Evolutionary conservation across 2,797 vertebrate species (phyloP).

Genomic region (Chaetophractus vellerosus): DNA sequence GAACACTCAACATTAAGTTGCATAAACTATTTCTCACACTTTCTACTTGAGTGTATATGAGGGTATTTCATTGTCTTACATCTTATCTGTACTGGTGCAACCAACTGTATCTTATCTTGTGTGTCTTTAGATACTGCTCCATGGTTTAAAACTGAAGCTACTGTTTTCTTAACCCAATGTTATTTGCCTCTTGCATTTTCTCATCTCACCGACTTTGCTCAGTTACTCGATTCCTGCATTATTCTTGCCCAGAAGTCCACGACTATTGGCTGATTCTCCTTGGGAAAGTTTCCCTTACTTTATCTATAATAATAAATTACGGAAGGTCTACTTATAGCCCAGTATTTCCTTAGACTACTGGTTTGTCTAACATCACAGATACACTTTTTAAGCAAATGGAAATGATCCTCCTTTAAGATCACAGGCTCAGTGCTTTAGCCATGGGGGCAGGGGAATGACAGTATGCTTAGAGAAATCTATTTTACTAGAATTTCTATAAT

Average conservation of each 20-base stretch:
- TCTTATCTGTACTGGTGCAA: neutral
- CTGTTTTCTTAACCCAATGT: neutral
- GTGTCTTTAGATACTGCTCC: neutral
- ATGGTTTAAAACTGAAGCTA: neutral
- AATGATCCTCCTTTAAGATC: neutral
- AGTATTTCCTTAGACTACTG: neutral
- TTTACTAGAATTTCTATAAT: conserved; percentile 23
- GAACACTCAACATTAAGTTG: conserved; percentile 50
- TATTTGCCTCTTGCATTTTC: neutral
- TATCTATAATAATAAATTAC: neutral
- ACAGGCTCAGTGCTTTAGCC: neutral
- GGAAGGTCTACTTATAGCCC: neutral
- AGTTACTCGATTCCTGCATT: neutral
- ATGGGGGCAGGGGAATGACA: neutral
- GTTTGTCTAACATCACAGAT: neutral
- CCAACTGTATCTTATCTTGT: neutral
- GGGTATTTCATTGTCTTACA: conserved; percentile 43
- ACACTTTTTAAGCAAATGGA: neutral
- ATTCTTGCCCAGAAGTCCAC: neutral
- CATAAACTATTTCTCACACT: conserved; percentile 45
- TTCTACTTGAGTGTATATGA: neutral
- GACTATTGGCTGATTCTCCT: neutral
- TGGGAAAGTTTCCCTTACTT: neutral
- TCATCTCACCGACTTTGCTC: neutral
- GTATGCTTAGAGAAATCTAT: neutral